Conservation (phyloP, 2,888 invertebrate species). For the Sesia bembeciformis region DNA sequence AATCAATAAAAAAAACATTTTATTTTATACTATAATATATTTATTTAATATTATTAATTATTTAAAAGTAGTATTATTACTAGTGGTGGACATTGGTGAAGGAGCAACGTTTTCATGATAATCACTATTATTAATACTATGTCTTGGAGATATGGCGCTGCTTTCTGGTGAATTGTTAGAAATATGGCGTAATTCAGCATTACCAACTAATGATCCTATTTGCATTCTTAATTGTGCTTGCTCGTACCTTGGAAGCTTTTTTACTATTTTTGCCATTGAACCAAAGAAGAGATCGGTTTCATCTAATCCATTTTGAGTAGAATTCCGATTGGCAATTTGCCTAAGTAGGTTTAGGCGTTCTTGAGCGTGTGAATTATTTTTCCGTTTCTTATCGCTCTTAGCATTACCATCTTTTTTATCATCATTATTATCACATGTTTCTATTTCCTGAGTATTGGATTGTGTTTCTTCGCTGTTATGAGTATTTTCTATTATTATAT, state of each 20-base stretch:
- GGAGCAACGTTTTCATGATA: conserved; percentile 3
- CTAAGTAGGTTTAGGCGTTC: conserved; percentile 7
- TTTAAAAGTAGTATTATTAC: neutral
- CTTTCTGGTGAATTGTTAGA: conserved; percentile 2
- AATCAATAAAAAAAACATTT: neutral
- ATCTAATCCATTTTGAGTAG: conserved; percentile 12
- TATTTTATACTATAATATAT: neutral
- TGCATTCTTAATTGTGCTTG: conserved; percentile 20
- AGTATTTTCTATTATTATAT: neutral
- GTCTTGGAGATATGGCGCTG: neutral
- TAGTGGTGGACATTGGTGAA: conserved; percentile 2
- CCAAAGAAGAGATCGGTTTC: conserved; percentile 23
- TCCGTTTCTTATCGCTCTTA: conserved; percentile 6
- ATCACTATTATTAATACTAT: neutral
- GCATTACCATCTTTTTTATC: neutral
- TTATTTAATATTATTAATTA: neutral
- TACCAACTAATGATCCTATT: conserved; percentile 18
- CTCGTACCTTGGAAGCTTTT: conserved; percentile 21
- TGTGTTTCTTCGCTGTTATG: neutral
- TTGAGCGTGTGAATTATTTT: conserved; percentile 5
- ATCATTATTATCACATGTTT: neutral
- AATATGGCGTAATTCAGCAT: conserved; percentile 14
- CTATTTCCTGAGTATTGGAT: neutral
- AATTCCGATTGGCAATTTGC: conserved; percentile 1
- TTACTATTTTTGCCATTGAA: conserved; percentile 27